A percentile compares a stretch with the other conserved stretches of the same genome.
Evolutionary conservation across 30 jellyfish, hydroid and myxozoan genomes (phyloP).

Genomic region (Chironex yamaguchii): DNA sequence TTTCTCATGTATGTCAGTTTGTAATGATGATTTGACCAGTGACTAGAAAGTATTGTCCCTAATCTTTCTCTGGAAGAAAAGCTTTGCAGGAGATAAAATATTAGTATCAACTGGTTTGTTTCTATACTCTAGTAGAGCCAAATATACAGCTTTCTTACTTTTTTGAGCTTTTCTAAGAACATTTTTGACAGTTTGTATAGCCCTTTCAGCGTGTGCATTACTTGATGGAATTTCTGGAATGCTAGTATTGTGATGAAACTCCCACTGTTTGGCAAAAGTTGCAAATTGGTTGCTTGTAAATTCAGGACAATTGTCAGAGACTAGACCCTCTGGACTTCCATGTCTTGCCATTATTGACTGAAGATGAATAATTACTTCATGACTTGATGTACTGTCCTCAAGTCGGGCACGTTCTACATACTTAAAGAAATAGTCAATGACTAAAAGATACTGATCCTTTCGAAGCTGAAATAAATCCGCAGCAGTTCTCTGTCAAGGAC

Average conservation of each 20-base stretch:
- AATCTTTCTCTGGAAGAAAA: too few species aligned
- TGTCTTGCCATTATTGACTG: too few species aligned
- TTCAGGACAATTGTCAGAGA: conserved; percentile 61
- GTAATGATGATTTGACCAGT: too few species aligned
- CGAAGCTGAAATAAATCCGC: conserved; percentile 34
- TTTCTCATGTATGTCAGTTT: too few species aligned
- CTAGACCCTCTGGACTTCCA: conserved; percentile 37
- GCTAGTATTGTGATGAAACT: conserved; percentile 23
- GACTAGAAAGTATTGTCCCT: too few species aligned
- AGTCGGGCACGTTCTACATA: too few species aligned
- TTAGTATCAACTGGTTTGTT: neutral
- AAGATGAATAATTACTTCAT: too few species aligned
- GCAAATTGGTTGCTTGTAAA: conserved; percentile 7
- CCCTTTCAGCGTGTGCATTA: neutral
- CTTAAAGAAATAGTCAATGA: too few species aligned
- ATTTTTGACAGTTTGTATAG: neutral
- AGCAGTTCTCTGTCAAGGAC: conserved; percentile 46
- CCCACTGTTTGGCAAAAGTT: conserved; percentile 30
- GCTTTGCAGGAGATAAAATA: neutral
- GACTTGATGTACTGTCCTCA: too few species aligned
- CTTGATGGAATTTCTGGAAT: conserved; percentile 34
- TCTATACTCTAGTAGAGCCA: neutral
- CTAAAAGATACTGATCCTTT: too few species aligned
- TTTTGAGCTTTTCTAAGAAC: neutral
- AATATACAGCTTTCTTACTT: neutral